Percentiles rank a stretch among this genome's conserved stretches.
These are phyloP conservation scores for Macaria liturata DNA, from an alignment of 2,888 invertebrate species.

Conservation along the genomic window DNA sequence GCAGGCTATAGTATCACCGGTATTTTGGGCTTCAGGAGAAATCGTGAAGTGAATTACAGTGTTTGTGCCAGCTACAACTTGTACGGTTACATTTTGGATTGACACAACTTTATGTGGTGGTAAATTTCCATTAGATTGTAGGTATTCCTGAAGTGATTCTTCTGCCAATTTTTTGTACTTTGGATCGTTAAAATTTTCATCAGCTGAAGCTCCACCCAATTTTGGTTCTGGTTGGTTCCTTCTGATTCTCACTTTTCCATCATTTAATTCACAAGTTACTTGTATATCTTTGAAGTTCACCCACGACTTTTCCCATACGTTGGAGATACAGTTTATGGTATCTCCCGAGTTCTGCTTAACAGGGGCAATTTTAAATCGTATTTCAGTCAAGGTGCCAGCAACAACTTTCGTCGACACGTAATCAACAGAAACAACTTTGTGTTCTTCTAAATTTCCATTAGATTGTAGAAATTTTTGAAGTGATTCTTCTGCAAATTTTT, in stretches of 20 bases:
- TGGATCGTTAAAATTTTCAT: constrained; percentile 39
- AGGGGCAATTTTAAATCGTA: constrained; percentile 32
- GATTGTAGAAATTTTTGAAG: constrained; percentile 37
- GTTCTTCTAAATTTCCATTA: constrained; percentile 21
- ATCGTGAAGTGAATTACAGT: constrained; percentile 36
- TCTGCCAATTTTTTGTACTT: constrained; percentile 35
- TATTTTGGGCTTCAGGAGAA: not conserved
- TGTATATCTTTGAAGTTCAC: constrained; percentile 36
- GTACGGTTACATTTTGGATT: constrained; percentile 38
- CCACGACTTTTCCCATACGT: constrained; percentile 46
- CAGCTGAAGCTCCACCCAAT: constrained; percentile 25
- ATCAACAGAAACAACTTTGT: constrained; percentile 30
- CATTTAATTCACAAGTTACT: constrained; percentile 23
- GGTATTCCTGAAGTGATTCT: constrained; percentile 43
- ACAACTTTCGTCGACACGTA: constrained; percentile 41
- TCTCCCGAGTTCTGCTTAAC: constrained; percentile 8
- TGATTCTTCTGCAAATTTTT: constrained; percentile 40
- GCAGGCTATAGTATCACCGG: constrained; percentile 35
- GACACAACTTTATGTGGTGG: constrained; percentile 25
- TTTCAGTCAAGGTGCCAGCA: constrained; percentile 34
- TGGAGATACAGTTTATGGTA: constrained; percentile 40
- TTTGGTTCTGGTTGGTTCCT: too few relatives aligned
- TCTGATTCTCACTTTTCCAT: too few relatives aligned
- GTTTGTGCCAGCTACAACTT: constrained; percentile 39
- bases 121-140: constrained; percentile 20